Base-by-base conservation (phyloP, 2,113 vertebrate species). In the Chaetodon auriga region DNA sequence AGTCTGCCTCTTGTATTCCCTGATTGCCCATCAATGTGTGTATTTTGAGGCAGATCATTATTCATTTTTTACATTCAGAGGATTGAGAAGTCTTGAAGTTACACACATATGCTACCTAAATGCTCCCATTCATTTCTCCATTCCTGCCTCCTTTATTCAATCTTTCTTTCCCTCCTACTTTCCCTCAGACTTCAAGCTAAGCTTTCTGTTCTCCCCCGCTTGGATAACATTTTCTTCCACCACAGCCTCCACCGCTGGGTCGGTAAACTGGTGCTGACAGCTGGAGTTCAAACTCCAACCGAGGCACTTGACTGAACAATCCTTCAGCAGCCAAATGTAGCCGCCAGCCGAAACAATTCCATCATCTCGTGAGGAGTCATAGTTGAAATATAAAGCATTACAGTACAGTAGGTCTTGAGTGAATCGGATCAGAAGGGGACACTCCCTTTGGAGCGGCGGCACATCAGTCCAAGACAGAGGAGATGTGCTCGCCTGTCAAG, bases 241-340 rank as follows among this genome's bases (percentile, higher is more conserved):
- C 23, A 21, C 48, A 48, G 48, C 58, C 23, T 68, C 61, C 65
- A 43, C 43, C 57, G 53, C 68, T 72, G 66, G 23, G 43, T 75
- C 15, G 30, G 55, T 68, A 81, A 87, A 87, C 87, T 49, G 80
- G 64, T 55, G 75, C 86, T 90, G 78, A 87, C 83, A 91, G 79
- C 89, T 71, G 36, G 74, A 89, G 68, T 73, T 88, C 84, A 87
- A 75, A 58, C 78, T 75, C 60, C 73, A 74, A 16, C 75, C 0
- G 5, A 51, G 75, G 65, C 69, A 64, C 62, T 89, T 85, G 60
- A 78, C 71, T 87, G 84, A 82, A 36, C 57, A 83, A 64, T 86
- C 75, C 80, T 86, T 48, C 55, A 64, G 73, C 49, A 38, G 65
- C 60, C 58, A 75, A 83, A 82, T 54, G 30, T 45, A 63, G 76